Base-by-base conservation (phyloP, 2,888 invertebrate species). In the Gastrophysa polygoni region DNA sequence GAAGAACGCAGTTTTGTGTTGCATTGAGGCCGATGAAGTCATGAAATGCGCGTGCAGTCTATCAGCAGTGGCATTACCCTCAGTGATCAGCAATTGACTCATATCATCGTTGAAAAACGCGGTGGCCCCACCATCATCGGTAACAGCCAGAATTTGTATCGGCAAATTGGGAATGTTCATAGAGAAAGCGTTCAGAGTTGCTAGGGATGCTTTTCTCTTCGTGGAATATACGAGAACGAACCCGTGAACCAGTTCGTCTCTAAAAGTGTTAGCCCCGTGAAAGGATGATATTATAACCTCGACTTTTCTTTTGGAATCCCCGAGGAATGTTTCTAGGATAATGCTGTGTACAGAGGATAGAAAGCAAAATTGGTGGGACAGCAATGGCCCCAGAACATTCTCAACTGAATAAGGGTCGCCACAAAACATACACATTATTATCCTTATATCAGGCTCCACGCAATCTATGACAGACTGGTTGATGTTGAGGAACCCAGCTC, bases 381-480 rank as follows among this genome's bases (percentile, higher is more conserved):
- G 84, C 63, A 98, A 83, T 0, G 97, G 96, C 14, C 91, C 91
- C 59, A 98, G 84, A 58, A 96, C 93, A 64, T 93, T 91, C 80
- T 96, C 96, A 47, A 95, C 90, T 0, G 93, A 91, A 79, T 91
- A 96, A 1, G 95, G 93, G 82, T 98, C 97, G 56, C 96, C 96
- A 82, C 98, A 98, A 82, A 96, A 95, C 89, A 96, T 91, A 81
- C 96, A 96, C 87, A 98, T 92, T 80, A 93, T 92, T 81, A 96
- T 93, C 74, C 95, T 90, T 76, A 93, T 92, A 81, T 94, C 93
- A 2, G 93, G 92, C 75, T 93, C 92, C 69, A 91, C 88, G 78
- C 90, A 90, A 69, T 92, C 92, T 54, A 91, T 89, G 32, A 91
- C 87, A 56, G 90, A 89, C 71, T 90, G 88, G 81, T 88, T 88